Percentiles rank a stretch among this genome's conserved stretches.
Evolutionary conservation across 2,113 vertebrate genomes (phyloP).

Genomic region (Malurus alboscapulatus): DNA sequence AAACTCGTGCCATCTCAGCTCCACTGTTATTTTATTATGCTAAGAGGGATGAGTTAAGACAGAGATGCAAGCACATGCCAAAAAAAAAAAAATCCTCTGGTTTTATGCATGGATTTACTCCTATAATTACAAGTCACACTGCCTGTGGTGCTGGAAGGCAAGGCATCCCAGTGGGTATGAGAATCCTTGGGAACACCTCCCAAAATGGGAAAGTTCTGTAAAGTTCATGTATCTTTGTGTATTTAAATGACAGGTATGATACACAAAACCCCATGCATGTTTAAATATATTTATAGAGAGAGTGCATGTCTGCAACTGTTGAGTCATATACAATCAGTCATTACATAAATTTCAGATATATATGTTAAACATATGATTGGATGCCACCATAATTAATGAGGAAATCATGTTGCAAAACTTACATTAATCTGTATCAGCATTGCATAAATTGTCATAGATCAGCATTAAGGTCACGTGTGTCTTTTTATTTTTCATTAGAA

Average conservation of each 20-base stretch:
- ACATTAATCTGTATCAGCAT: neutral
- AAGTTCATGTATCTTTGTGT: neutral
- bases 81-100: neutral
- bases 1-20: neutral
- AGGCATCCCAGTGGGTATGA: neutral
- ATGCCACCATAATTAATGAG: neutral
- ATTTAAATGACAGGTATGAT: constrained; percentile 17
- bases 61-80: neutral
- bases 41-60: neutral
- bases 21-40: neutral
- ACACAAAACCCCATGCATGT: neutral
- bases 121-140: neutral
- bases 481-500: neutral
- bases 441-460: neutral
- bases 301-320: neutral
- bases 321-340: neutral
- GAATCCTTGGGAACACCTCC: neutral
- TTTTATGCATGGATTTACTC: neutral
- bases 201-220: constrained; percentile 8
- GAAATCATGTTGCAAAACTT: neutral
- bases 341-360: neutral
- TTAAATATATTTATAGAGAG: neutral
- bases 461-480: rapidly evolving
- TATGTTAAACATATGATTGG: neutral
- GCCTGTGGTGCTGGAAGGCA: neutral